Conservation (phyloP, 1,140 invertebrate species). For the Bombus balteatus region DNA sequence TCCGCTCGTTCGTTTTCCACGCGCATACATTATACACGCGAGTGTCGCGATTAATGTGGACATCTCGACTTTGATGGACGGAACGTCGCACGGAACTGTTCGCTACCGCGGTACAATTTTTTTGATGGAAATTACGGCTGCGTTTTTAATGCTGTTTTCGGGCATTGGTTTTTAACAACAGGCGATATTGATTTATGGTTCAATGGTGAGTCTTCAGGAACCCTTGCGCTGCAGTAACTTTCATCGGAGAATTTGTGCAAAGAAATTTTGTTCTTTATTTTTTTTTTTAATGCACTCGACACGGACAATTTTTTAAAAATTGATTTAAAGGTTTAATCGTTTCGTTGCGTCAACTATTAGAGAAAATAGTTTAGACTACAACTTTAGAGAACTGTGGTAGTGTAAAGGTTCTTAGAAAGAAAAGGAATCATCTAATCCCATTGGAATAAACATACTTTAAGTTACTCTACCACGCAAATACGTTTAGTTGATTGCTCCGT, state of each 20-base stretch:
- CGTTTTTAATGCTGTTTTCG: neutral
- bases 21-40: neutral
- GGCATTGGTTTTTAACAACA: neutral
- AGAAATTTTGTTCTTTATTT: neutral
- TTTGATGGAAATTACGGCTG: neutral
- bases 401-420: neutral
- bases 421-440: neutral
- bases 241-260: neutral
- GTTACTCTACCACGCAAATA: too few relatives aligned
- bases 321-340: neutral
- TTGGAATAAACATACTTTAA: too few relatives aligned
- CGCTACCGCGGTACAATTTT: too few relatives aligned
- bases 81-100: neutral
- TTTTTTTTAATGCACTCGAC: neutral
- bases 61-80: neutral
- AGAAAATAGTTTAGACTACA: neutral
- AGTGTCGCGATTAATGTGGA: constrained; percentile 1
- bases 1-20: neutral
- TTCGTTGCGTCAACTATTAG: too few relatives aligned
- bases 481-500: neutral
- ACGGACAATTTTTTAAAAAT: neutral
- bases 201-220: neutral
- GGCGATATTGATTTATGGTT: neutral
- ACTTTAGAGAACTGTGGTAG: neutral
- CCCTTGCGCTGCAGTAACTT: neutral